Conservation (phyloP, 1,140 invertebrate species). For the Pseudomyrmex dendroicus region DNA sequence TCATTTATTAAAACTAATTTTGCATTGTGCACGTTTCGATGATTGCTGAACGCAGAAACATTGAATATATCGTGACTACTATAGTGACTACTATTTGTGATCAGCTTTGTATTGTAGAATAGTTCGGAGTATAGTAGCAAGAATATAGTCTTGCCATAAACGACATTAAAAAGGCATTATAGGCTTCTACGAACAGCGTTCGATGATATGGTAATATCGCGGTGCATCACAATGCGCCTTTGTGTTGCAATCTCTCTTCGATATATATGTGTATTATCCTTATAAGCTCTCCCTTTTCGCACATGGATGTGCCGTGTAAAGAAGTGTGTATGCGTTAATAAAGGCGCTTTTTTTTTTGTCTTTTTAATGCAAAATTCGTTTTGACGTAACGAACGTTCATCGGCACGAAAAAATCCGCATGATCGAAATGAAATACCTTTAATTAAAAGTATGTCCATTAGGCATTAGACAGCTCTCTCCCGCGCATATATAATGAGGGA, state of each 20-base stretch:
- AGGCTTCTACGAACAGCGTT: neutral
- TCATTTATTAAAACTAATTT: neutral
- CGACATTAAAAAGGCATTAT: constrained; percentile 41
- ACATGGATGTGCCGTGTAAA: no score
- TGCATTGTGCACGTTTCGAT: neutral
- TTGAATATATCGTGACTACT: neutral
- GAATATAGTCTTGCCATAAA: neutral
- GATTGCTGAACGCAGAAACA: neutral
- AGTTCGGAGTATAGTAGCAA: neutral
- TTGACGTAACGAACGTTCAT: neutral
- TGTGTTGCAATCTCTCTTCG: constrained; percentile 14
- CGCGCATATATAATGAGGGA: constrained; percentile 20
- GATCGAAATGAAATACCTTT: constrained; percentile 36
- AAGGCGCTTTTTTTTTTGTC: neutral
- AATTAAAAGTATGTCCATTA: constrained; percentile 70
- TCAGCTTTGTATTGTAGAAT: constrained; percentile 15
- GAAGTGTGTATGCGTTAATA: neutral
- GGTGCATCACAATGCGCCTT: constrained; percentile 28
- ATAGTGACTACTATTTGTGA: neutral
- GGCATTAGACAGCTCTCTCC: constrained; percentile 45
- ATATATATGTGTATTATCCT: neutral
- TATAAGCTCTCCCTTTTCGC: no score
- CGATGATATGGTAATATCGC: constrained; percentile 38
- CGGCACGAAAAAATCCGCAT: neutral
- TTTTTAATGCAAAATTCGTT: neutral